Percentiles rank a stretch among this genome's conserved stretches.
These are phyloP conservation scores for Melitaea athalia DNA, from an alignment of 2,888 invertebrate genomes.

Conservation along the genomic window DNA sequence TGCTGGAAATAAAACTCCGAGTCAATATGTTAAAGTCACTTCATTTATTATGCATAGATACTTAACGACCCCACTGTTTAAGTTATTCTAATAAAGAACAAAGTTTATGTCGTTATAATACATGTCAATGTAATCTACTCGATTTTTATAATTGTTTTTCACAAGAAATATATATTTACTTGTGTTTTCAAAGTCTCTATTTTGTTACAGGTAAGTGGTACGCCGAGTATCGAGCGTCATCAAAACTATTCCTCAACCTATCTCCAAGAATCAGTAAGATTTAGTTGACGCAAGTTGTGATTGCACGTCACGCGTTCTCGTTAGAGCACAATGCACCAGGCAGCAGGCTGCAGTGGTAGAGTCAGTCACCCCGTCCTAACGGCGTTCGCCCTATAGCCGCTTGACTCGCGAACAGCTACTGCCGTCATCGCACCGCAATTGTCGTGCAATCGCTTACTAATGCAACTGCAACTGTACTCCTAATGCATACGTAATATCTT, in stretches of 20 bases:
- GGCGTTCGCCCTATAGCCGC: slow-evolving; percentile 78
- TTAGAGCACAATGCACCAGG: slow-evolving; percentile 82
- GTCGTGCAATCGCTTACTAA: slow-evolving; percentile 72
- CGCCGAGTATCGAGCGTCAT: slow-evolving; percentile 1
- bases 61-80: slow-evolving; percentile 18
- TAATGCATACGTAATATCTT: slow-evolving; percentile 56
- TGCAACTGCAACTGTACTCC: slow-evolving; percentile 65
- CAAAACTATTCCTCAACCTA: slow-evolving; percentile 38
- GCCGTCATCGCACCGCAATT: slow-evolving; percentile 71
- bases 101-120: background rate
- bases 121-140: background rate
- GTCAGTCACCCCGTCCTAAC: slow-evolving; percentile 81
- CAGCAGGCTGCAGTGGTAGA: slow-evolving; percentile 76
- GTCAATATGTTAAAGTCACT: slow-evolving; percentile 56
- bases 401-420: slow-evolving; percentile 49
- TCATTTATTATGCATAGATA: slow-evolving; percentile 8
- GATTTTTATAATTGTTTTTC: slow-evolving; percentile 50
- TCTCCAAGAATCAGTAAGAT: slow-evolving; percentile 54
- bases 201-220: slow-evolving; percentile 70
- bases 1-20: slow-evolving; percentile 61
- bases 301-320: slow-evolving; percentile 77
- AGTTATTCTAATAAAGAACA: slow-evolving; percentile 26
- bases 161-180: background rate
- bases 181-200: background rate
- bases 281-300: slow-evolving; percentile 64